Percentiles rank a stretch among this genome's conserved stretches.
These are phyloP conservation scores for Pachypsylla venusta DNA, from an alignment of 1,140 invertebrate genomes.

Conservation along the genomic window DNA sequence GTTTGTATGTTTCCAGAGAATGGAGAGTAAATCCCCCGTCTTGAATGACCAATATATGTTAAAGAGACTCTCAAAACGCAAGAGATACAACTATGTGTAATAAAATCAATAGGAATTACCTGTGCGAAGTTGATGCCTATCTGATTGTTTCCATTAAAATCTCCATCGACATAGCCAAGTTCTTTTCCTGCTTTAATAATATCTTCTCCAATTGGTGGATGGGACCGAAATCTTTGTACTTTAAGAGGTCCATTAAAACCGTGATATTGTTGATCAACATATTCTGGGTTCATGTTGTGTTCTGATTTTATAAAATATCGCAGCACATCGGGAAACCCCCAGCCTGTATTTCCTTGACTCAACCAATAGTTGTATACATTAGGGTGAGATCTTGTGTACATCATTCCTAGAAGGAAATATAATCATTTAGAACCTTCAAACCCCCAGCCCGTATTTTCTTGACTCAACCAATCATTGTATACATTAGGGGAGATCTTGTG, in stretches of 20 bases:
- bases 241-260: slow-evolving; percentile 42
- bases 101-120: no score
- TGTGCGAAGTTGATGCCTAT: slow-evolving; percentile 33
- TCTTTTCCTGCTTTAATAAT: slow-evolving; percentile 44
- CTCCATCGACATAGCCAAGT: slow-evolving; percentile 32
- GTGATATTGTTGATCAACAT: slow-evolving; percentile 35
- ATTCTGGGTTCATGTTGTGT: slow-evolving; percentile 30
- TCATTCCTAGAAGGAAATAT: slow-evolving; percentile 38
- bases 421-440: slow-evolving; percentile 18
- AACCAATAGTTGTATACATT: slow-evolving; percentile 53
- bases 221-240: slow-evolving; percentile 36
- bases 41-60: no score
- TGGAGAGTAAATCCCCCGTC: no score
- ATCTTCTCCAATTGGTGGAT: slow-evolving; percentile 35
- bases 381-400: slow-evolving; percentile 47
- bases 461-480: slow-evolving; percentile 49
- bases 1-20: no score
- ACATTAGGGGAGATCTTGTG: slow-evolving; percentile 42
- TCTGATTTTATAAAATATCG: slow-evolving; percentile 44
- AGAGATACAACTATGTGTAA: no score
- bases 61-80: no score
- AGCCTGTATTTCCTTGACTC: slow-evolving; percentile 40
- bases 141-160: slow-evolving; percentile 37
- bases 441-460: slow-evolving; percentile 46
- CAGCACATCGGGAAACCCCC: slow-evolving; percentile 45